Evolutionary conservation across 2,888 invertebrate species (phyloP).

Genomic region (Diarsia brunnea): DNA sequence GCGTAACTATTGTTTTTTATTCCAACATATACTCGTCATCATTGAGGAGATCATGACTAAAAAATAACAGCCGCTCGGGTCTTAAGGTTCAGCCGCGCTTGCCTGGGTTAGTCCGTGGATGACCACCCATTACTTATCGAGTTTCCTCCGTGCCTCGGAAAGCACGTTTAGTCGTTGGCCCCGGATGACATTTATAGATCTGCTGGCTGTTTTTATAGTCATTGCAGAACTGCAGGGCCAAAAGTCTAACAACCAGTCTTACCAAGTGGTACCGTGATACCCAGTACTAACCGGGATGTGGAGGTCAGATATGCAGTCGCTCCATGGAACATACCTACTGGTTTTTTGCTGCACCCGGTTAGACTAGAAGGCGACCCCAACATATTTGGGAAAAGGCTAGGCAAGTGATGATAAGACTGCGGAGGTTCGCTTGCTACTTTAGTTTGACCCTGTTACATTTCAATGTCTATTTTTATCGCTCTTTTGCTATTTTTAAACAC

Average conservation of each 20-base stretch:
- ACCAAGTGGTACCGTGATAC: background rate
- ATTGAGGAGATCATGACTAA: background rate
- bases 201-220: background rate
- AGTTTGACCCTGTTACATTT: background rate
- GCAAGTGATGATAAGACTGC: background rate
- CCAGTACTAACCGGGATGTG: background rate
- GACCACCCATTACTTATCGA: background rate
- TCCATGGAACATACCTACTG: background rate
- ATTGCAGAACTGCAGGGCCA: no score
- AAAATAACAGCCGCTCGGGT: background rate
- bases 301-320: background rate
- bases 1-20: background rate
- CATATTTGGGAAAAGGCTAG: background rate
- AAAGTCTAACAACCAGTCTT: background rate
- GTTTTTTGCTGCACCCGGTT: background rate
- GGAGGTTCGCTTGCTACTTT: background rate
- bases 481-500: slow-evolving; percentile 17
- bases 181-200: background rate
- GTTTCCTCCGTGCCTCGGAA: background rate
- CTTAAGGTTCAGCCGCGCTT: no score
- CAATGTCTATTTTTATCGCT: background rate
- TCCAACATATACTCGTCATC: background rate
- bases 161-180: background rate
- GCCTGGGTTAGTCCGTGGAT: no score
- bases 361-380: background rate